Evolutionary conservation across 2,113 vertebrate genomes (phyloP), one percentile per base, ranked within the genome.

Genomic region (Sebastes fasciatus): DNA sequence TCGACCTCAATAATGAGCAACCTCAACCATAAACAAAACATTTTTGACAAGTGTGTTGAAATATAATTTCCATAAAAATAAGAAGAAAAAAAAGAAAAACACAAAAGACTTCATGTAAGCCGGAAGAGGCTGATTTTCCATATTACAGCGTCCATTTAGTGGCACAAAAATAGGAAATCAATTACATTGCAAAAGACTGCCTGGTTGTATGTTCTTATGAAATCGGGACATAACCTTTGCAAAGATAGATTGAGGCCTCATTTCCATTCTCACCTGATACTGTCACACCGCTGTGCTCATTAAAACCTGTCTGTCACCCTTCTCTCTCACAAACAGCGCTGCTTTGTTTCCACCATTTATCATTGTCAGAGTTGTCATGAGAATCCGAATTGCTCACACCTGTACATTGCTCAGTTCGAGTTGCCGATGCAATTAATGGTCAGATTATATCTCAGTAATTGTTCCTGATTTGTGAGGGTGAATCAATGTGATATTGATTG

Each of bases 261-360:
- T 94, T 94, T 94, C 87, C 88, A 94, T 94, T 87, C 86, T 91
- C 90, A 94, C 88, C 93, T 93, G 93, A 94, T 89, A 91, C 88
- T 87, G 89, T 94, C 91, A 93, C 85, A 84, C 89, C 48, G 82
- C 90, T 92, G 90, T 77, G 80, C 92, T 94, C 94, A 95, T 95
- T 94, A 94, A 94, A 93, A 90, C 60, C 91, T 94, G 91, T 93
- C 94, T 77, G 86, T 95, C 93, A 95, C 61, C 83, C 81, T 17
- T 85, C 87, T 86, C 46, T 23, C 75, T 72, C 77, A 54, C 89
- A 91, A 88, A 88, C 76, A 88, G 82, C 70, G 78, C 74, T 45
- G 87, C 84, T 86, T 84, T 91, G 86, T 69, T 90, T 89, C 83
- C 80, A 89, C 85, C 89, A 94, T 94, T 94, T 92, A 92, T 94